phyloP scores from a whole-genome alignment of 2,888 invertebrate genomes.

The Scaptomyza reducta region DNA sequence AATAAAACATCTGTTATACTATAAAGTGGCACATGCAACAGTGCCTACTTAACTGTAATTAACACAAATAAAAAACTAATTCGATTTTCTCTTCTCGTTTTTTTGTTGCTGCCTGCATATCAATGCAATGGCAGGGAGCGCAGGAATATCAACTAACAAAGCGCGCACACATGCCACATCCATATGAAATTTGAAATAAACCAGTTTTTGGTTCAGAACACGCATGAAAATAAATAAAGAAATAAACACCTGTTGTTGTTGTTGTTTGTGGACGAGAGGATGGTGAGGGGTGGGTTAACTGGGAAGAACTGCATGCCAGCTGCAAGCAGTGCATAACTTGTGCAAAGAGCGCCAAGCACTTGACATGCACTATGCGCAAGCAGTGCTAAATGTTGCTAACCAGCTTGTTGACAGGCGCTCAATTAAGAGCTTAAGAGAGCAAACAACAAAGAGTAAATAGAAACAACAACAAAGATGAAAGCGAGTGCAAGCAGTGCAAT shows the following conservation, averaged over 20 bases:
- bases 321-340: constrained; percentile 38
- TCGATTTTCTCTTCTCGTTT: background rate
- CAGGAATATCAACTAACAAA: constrained; percentile 46
- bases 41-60: background rate
- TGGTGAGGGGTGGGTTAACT: background rate
- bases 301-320: constrained; percentile 16
- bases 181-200: constrained; percentile 21
- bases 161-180: background rate
- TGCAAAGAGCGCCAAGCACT: too few relatives aligned
- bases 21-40: constrained; percentile 7
- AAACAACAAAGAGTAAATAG: too few relatives aligned
- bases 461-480: too few relatives aligned
- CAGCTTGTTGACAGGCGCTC: background rate
- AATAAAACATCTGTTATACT: background rate
- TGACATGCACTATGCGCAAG: background rate
- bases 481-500: background rate
- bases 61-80: background rate
- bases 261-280: background rate
- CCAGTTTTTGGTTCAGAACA: constrained; percentile 37
- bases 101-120: constrained; percentile 34
- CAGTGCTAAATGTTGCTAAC: constrained; percentile 7
- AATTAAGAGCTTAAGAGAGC: too few relatives aligned
- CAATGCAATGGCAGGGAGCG: constrained; percentile 62
- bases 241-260: constrained; percentile 48
- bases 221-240: constrained; percentile 11